Percentiles rank a stretch among this genome's conserved stretches.
phyloP scores from a whole-genome alignment of 2,888 invertebrate species.

The Acholoe squamosa region DNA sequence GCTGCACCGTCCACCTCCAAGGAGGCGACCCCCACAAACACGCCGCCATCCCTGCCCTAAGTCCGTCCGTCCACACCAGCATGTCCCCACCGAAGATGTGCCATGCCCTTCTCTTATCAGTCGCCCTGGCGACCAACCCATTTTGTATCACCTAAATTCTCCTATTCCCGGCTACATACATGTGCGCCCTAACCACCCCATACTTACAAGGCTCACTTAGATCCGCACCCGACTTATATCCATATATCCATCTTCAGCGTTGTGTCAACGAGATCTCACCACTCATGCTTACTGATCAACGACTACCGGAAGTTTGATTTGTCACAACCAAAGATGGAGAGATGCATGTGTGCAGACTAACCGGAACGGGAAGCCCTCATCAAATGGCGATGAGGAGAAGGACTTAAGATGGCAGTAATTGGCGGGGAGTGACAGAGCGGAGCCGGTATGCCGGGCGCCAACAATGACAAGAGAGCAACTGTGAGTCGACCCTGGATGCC shows the following conservation, averaged over 20 bases:
- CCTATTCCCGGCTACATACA: background rate
- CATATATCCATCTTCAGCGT: conserved; percentile 21
- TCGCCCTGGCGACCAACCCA: background rate
- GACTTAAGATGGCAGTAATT: conserved; percentile 3
- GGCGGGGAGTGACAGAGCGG: background rate
- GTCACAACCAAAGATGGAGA: conserved; percentile 45
- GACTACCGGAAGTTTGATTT: conserved; percentile 52
- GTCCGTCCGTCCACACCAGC: background rate
- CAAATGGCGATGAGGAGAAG: background rate
- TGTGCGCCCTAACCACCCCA: too few relatives aligned
- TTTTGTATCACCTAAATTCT: background rate
- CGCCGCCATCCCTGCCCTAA: background rate
- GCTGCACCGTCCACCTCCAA: background rate
- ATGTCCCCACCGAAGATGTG: background rate
- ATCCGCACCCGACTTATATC: background rate
- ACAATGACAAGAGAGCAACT: conserved; percentile 13
- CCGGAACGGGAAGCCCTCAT: background rate
- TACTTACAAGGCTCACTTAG: background rate
- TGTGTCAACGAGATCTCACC: conserved; percentile 18
- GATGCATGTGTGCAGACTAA: background rate
- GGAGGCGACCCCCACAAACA: conserved; percentile 17
- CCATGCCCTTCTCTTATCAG: background rate
- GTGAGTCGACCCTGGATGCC: background rate
- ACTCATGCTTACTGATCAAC: conserved; percentile 30
- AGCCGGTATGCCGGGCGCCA: background rate